phyloP scores from a whole-genome alignment of 2,113 vertebrate genomes.

The Prietella phreatophila region DNA sequence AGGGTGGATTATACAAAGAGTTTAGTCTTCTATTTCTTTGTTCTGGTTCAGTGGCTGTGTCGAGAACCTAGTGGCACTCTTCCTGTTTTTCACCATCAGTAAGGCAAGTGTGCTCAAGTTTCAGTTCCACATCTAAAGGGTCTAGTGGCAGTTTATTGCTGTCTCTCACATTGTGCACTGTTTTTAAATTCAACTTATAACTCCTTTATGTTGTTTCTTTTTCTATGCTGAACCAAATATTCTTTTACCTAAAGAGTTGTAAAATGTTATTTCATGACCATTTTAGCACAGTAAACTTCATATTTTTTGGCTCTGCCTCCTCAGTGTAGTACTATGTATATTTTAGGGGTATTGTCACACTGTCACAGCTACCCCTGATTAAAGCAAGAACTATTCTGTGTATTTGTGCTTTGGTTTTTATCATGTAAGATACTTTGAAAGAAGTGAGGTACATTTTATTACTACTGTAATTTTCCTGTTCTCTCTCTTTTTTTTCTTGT shows the following conservation, averaged over 20 bases:
- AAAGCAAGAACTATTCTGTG: slow-evolving; percentile 76
- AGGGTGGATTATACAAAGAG: slow-evolving; percentile 65
- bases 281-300: background rate
- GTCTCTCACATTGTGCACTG: background rate
- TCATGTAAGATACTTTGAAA: slow-evolving; percentile 69
- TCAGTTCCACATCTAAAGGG: slow-evolving; percentile 24
- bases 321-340: slow-evolving; percentile 39
- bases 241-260: slow-evolving; percentile 5
- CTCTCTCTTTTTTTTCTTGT: slow-evolving; percentile 51
- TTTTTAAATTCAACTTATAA: background rate
- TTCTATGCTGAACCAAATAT: slow-evolving; percentile 30
- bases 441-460: slow-evolving; percentile 73
- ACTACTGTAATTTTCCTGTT: slow-evolving; percentile 44
- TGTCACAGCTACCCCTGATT: slow-evolving; percentile 54
- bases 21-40: slow-evolving; percentile 34
- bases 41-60: background rate
- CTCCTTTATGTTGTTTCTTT: background rate
- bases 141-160: background rate
- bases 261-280: background rate
- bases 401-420: slow-evolving; percentile 75
- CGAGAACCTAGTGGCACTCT: background rate
- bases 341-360: slow-evolving; percentile 53
- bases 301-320: background rate
- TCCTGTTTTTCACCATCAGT: slow-evolving; percentile 22
- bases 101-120: slow-evolving; percentile 8